These are phyloP conservation scores for Sinosuthora webbiana DNA, from an alignment of 2,113 vertebrate genomes.

Conservation along the genomic window DNA sequence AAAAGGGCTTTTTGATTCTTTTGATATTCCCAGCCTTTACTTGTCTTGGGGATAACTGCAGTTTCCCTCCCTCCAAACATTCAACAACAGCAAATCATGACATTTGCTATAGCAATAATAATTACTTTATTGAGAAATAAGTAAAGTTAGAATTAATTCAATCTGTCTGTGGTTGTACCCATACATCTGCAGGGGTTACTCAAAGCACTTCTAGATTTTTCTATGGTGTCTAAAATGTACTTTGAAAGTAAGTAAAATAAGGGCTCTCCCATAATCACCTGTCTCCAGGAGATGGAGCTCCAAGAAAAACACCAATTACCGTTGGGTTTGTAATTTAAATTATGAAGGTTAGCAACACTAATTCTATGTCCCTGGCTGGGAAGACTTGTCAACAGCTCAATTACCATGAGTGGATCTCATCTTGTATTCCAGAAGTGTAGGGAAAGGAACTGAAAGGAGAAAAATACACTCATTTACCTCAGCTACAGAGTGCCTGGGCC, in stretches of 20 bases:
- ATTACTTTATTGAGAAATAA: neutral
- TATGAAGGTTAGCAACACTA: conserved; percentile 11
- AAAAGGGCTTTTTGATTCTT: neutral
- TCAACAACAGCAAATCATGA: neutral
- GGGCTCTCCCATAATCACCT: neutral
- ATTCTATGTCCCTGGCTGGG: conserved; percentile 4
- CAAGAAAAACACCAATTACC: conserved; percentile 45
- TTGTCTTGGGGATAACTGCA: neutral
- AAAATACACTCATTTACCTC: conserved; percentile 25
- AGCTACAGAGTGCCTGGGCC: neutral
- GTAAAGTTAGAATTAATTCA: neutral
- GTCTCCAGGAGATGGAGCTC: conserved; percentile 57
- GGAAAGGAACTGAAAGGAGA: neutral
- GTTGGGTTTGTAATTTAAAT: conserved; percentile 12
- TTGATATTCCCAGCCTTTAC: neutral
- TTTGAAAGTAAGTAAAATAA: neutral
- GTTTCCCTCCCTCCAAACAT: neutral
- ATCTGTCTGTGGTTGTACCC: neutral
- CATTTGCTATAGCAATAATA: neutral
- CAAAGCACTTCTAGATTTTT: neutral
- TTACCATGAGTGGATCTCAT: neutral
- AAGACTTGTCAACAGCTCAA: conserved; percentile 29
- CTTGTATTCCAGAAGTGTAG: conserved; percentile 43
- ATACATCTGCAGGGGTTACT: neutral
- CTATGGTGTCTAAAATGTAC: neutral